phyloP scores from a whole-genome alignment of 1,140 invertebrate genomes.

The Monochamus saltuarius region DNA sequence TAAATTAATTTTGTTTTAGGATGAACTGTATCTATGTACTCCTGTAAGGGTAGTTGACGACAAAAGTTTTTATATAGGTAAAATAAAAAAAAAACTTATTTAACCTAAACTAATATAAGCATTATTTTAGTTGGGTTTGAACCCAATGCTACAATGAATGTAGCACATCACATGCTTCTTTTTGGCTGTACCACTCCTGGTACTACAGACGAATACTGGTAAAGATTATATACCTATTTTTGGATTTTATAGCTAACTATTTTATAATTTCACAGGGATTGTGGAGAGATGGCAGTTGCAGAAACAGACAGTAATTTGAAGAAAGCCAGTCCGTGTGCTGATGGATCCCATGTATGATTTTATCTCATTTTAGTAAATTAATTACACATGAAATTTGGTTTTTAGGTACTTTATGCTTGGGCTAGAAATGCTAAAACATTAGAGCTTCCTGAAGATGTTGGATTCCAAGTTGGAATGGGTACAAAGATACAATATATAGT shows the following conservation, averaged over 20 bases:
- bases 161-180: slow-evolving; percentile 94
- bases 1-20: slow-evolving; percentile 58
- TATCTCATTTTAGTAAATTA: neutral
- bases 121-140: slow-evolving; percentile 80
- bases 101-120: slow-evolving; percentile 17
- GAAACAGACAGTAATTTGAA: slow-evolving; percentile 52
- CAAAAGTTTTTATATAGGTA: slow-evolving; percentile 75
- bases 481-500: slow-evolving; percentile 77
- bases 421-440: slow-evolving; percentile 89
- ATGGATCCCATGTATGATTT: slow-evolving; percentile 66
- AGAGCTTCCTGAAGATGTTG: slow-evolving; percentile 80
- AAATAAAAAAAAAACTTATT: slow-evolving; percentile 34
- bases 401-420: slow-evolving; percentile 94
- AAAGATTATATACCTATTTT: slow-evolving; percentile 25
- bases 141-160: slow-evolving; percentile 88
- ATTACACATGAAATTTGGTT: slow-evolving; percentile 16
- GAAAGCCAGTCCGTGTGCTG: slow-evolving; percentile 67
- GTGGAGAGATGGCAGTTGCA: slow-evolving; percentile 82
- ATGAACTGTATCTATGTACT: slow-evolving; percentile 83
- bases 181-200: slow-evolving; percentile 91
- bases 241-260: neutral
- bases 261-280: slow-evolving; percentile 67
- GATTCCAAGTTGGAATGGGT: slow-evolving; percentile 74
- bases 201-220: slow-evolving; percentile 76
- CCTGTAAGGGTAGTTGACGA: slow-evolving; percentile 72